Percentiles rank a stretch among this genome's conserved stretches.
Conservation (phyloP, 2,113 vertebrate species). For the Hemibagrus wyckioides region DNA sequence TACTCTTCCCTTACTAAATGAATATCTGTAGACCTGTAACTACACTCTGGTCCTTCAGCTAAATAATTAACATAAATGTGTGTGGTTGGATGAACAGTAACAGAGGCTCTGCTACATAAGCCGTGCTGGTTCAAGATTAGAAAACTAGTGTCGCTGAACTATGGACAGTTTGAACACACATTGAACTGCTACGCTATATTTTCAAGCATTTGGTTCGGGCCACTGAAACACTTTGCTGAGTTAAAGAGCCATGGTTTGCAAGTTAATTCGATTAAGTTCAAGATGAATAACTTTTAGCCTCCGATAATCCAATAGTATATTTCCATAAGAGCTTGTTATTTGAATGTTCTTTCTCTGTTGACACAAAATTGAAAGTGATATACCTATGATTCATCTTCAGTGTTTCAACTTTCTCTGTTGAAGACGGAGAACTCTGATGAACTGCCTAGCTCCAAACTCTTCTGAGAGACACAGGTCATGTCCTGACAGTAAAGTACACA, state of each 20-base stretch:
- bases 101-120: not conserved
- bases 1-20: not conserved
- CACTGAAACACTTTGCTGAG: not conserved
- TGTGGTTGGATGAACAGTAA: not conserved
- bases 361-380: not conserved
- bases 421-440: not conserved
- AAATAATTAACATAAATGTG: not conserved
- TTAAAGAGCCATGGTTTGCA: not conserved
- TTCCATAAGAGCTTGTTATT: not conserved
- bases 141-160: not conserved
- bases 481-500: constrained; percentile 9
- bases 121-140: not conserved
- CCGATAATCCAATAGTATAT: not conserved
- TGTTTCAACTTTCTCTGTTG: not conserved
- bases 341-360: not conserved
- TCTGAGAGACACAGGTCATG: constrained; percentile 12
- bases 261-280: not conserved
- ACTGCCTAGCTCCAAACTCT: not conserved
- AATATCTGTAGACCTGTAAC: not conserved
- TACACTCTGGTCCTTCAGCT: not conserved
- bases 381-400: not conserved
- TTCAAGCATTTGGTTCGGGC: not conserved
- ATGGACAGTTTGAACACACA: not conserved
- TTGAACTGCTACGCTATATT: not conserved
- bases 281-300: not conserved